Evolutionary conservation across 2,888 invertebrate species (phyloP), one percentile per base, ranked within the genome.

Genomic region (Drosophila eohydei): DNA sequence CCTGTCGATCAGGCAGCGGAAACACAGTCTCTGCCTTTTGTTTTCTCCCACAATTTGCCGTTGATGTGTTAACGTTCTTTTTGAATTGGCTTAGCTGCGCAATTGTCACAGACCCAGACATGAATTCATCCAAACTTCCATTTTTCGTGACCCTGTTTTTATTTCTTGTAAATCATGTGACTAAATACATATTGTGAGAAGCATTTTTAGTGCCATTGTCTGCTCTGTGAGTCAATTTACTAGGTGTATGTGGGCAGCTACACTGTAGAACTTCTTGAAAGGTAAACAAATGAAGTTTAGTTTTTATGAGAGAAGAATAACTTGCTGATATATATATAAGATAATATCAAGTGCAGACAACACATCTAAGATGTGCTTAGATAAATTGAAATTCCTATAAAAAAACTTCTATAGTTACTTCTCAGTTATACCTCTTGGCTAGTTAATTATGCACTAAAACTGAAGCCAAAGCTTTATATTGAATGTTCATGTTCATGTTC

Each of bases 81-180:
- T 28, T 38, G 51, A 78, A 77, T 64, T 66, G 52, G 46, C 44
- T 57, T 48, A 66, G 62, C 64, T 80, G 61, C 67, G 65, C 59
- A 71, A 69, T 83, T 66, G 69, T 69, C 52, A 16, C 34, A 74
- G 57, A 38, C 61, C 51, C 51, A 43, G 43, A 46, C 30, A 67
- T 64, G 62, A 64, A 63, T 81, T 77, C 72, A 62, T 51, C 44
- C 41, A 62, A 70, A 66, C 67, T 62, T 61, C 58, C 38, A 50
- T 58, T 69, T 65, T 69, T 55, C 30, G 52, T 71, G 64, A 52
- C 79, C 79, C 74, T 67, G 60, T 63, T 78, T 79, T 79, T 28
- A 28, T 75, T 75, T 14, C 30, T 51, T 50, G 58, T 48, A 64
- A 82, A 67, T 80, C 68, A 80, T 80, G 83, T 76, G 80, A 80